Base-by-base conservation (phyloP, 2,113 vertebrate genomes). In the Nycticebus coucang region DNA sequence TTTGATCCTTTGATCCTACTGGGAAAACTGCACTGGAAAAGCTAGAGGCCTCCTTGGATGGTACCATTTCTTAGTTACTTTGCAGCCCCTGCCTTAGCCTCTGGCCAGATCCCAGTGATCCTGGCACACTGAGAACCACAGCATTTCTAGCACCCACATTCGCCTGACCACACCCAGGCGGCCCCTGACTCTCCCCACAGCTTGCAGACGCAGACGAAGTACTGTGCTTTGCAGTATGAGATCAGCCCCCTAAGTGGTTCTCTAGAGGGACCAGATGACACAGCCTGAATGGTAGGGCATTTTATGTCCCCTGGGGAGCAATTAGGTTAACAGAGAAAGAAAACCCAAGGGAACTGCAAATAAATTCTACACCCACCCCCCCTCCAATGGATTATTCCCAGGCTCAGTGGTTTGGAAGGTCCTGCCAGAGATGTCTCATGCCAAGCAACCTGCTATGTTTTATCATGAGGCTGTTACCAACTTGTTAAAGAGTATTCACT, bases 141-240 rank as follows among this genome's bases (percentile, higher is more conserved):
- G 14, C 57, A 57, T 21, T 26, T 87, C 15, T 72, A 15, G 17
- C 57, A 75, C 53, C 19, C 3, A 4, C 4, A 2, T 53, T 68
- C 7, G 11, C 62, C 11, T 74, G 28, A 35, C 7, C 37, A 81
- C 13, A 82, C 37, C 53, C 64, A n/a, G 17, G 26, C 50, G 90
- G 37, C 14, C 19, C 55, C 26, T 84, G 9, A 1, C 28, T 30
- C 74, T 45, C 81, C 19, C 33, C 35, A 7, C 17, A 26, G 0
- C 77, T 81, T 83, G 79, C 41, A 60, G 57, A 81, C 37, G 26
- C 33, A 50, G 35, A 91, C 21, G 21, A 37, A 92, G 59, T 30
- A 0, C 17, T 0, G 0, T 4, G 19, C 4, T 4, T 30, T n/a
- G 4, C 6, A 30, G 8, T 4, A 19, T 11, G 13, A 59, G 22